Evolutionary conservation across 2,113 vertebrate genomes (phyloP), one percentile per base, ranked within the genome.

Genomic region (Colistium nudipinnis): DNA sequence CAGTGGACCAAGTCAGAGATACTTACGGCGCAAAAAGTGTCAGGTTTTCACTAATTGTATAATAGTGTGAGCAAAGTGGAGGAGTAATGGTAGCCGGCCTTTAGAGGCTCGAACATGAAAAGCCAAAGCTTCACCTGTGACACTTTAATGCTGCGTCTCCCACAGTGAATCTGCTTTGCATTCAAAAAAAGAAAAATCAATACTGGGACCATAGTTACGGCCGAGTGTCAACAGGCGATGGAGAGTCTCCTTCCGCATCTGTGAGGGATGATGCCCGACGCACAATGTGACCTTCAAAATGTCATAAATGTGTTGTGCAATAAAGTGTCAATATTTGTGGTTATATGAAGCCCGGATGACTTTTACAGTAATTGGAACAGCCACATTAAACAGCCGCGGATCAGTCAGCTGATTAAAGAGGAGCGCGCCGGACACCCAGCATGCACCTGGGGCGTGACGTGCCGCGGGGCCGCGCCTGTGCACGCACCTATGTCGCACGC

Each of bases 311-410:
- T 95, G 84, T 97, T 96, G 95, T 97, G 96, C 96, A 97, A 96
- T 99, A 98, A 99, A 98, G 96, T 99, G 97, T 99, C 97, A 98
- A 98, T 99, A 98, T 99, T 99, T 98, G 97, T 96, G 96, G 96
- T 96, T 97, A 97, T 96, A 95, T 94, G 96, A 94, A 92, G 93
- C 94, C n/a, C 92, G 94, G 95, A 95, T 96, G 98, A 99, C 97
- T 98, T 99, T 98, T 99, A 98, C 97, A 96, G 95, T 99, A 98
- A 98, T 99, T 99, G 98, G 96, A 98, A 97, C 94, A 94, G 96
- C 96, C 95, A 94, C 96, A 96, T 98, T 98, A 98, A 98, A 97
- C n/a, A 97, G 94, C 96, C 92, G 88, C 88, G 92, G 95, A 97
- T 97, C 96, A 93, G 93, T 96, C 96, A 91, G 93, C 95, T 97